A percentile compares a stretch with the other conserved stretches of the same genome.
Conservation (phyloP, 2,113 vertebrate species). For the Pholis gunnellus region DNA sequence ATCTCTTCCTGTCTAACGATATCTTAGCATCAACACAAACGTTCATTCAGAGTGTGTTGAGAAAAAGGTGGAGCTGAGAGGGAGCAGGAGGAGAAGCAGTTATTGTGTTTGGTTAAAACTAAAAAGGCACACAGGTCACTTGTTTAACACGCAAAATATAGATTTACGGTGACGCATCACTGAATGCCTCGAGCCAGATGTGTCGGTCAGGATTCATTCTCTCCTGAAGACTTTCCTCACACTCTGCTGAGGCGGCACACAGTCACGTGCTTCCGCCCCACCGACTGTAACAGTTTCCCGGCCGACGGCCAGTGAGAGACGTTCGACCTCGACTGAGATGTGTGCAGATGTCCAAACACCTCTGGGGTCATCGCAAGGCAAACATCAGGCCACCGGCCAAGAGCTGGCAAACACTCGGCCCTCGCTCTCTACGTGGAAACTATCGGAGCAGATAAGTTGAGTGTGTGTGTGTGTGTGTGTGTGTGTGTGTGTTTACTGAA, state of each 20-base stretch:
- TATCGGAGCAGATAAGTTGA: constrained; percentile 42
- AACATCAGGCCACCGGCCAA: constrained; percentile 53
- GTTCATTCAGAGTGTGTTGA: no score
- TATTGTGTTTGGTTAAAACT: no score
- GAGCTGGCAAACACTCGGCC: constrained; percentile 11
- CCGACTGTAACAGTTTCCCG: not conserved
- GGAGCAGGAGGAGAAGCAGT: no score
- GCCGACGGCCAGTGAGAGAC: not conserved
- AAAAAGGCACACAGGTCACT: not conserved
- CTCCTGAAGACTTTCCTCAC: not conserved
- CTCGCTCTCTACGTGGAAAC: constrained; percentile 22
- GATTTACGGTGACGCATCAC: not conserved
- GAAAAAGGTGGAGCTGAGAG: no score
- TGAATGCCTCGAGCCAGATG: not conserved
- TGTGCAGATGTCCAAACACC: constrained; percentile 57
- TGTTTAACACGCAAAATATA: not conserved
- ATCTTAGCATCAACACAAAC: no score
- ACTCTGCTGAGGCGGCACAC: not conserved
- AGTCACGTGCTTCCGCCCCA: not conserved
- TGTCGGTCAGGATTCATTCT: not conserved
- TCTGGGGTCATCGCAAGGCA: constrained; percentile 36
- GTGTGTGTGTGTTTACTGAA: constrained; percentile 1
- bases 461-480: constrained; percentile 16
- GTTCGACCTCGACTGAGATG: constrained; percentile 31
- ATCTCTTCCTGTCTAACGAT: no score